phyloP scores from a whole-genome alignment of 2,888 invertebrate species.

The Herminia tarsipennalis region DNA sequence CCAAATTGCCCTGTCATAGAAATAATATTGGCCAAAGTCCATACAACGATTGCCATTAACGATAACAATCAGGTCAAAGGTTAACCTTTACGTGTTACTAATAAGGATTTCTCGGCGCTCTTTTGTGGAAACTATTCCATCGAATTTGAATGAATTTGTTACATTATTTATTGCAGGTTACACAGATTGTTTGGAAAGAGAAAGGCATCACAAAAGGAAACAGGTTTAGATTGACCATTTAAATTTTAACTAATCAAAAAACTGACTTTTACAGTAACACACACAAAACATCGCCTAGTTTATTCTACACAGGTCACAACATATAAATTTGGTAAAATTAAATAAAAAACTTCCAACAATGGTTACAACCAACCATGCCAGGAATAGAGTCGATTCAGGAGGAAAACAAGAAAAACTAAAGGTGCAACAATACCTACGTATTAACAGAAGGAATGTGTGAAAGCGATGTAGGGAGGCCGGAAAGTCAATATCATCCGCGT shows the following conservation, averaged over 20 bases:
- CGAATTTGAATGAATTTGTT: constrained; percentile 1
- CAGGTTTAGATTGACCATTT: no score
- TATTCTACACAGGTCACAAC: no score
- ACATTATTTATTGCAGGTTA: no score
- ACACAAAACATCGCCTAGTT: no score
- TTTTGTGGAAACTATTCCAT: constrained; percentile 27
- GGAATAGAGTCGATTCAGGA: no score
- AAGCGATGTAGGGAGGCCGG: neutral
- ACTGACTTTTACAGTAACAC: no score
- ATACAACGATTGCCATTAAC: constrained; percentile 28
- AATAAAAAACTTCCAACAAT: no score
- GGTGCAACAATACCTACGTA: neutral
- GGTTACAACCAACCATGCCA: no score
- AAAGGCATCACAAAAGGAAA: no score
- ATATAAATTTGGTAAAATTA: no score
- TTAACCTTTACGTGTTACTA: constrained; percentile 20
- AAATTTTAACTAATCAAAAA: no score
- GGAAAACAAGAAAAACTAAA: constrained; percentile 5
- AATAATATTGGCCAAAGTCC: constrained; percentile 15
- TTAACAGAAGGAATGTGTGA: constrained; percentile 6
- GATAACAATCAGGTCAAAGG: constrained; percentile 26
- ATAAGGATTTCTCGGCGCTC: constrained; percentile 25
- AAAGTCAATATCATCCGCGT: constrained; percentile 9
- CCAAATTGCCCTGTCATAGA: constrained; percentile 23
- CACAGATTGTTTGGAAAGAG: no score